Evolutionary conservation across 2,113 vertebrate species (phyloP).

Genomic region (Gasterosteus aculeatus): DNA sequence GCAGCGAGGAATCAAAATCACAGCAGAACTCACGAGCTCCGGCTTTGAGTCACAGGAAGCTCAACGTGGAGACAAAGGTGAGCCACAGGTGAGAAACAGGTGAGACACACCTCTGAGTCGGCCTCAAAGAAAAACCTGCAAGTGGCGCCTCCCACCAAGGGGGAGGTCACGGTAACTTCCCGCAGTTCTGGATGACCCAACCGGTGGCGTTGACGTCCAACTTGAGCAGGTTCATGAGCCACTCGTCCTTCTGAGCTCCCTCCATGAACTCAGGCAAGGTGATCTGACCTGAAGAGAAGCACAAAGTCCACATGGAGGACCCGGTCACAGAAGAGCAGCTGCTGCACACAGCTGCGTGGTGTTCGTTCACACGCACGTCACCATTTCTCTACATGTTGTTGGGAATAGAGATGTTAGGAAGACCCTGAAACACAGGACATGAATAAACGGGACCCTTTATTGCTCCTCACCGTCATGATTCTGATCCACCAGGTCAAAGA

Average conservation of each 20-base stretch:
- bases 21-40: background rate
- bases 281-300: slow-evolving; percentile 71
- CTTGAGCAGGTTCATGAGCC: slow-evolving; percentile 78
- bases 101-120: background rate
- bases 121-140: background rate
- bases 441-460: background rate
- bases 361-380: too few relatives aligned
- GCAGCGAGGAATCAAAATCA: background rate
- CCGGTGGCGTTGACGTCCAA: slow-evolving; percentile 70
- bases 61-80: background rate
- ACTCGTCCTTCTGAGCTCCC: slow-evolving; percentile 77
- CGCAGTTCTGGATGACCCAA: slow-evolving; percentile 73
- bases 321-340: background rate
- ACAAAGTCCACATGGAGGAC: background rate
- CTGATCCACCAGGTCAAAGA: slow-evolving; percentile 78
- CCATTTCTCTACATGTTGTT: too few relatives aligned
- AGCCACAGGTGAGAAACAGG: background rate
- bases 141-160: background rate
- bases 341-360: background rate
- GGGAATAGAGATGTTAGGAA: too few relatives aligned
- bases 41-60: background rate
- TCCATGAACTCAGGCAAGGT: slow-evolving; percentile 78
- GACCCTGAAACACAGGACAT: background rate
- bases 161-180: slow-evolving; percentile 17
- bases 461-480: slow-evolving; percentile 74